These are phyloP conservation scores for Eilema sororculum DNA, from an alignment of 2,888 invertebrate species.

Conservation along the genomic window DNA sequence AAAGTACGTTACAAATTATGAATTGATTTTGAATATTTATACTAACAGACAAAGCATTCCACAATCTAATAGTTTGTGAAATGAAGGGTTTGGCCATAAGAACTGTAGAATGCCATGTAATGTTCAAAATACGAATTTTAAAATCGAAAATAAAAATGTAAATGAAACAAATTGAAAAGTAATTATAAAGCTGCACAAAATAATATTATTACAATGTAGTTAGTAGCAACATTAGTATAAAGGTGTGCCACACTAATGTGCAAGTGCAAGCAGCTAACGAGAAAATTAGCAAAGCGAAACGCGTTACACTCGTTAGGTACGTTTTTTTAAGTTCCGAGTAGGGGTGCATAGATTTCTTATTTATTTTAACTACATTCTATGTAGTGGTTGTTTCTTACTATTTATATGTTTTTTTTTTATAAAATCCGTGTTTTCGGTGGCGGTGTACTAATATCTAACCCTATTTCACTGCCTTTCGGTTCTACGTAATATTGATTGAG, in stretches of 20 bases:
- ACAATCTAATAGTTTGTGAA: too few relatives aligned
- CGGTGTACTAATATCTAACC: neutral
- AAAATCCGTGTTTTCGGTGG: too few relatives aligned
- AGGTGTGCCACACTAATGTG: slow-evolving; percentile 26
- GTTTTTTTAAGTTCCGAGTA: slow-evolving; percentile 23
- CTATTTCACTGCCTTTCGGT: neutral
- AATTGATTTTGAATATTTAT: too few relatives aligned
- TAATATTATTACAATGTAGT: slow-evolving; percentile 27
- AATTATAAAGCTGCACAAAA: slow-evolving; percentile 6
- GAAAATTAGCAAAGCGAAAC: slow-evolving; percentile 34
- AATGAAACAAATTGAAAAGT: neutral
- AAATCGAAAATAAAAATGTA: neutral
- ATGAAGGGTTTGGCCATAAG: too few relatives aligned
- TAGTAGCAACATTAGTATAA: slow-evolving; percentile 33
- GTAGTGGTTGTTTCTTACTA: neutral
- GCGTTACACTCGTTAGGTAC: slow-evolving; percentile 24
- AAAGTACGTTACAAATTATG: too few relatives aligned
- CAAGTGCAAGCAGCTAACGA: slow-evolving; percentile 32
- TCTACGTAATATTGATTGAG: neutral
- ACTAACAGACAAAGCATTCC: too few relatives aligned
- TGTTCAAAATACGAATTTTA: neutral
- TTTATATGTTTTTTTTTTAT: too few relatives aligned
- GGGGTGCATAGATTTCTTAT: slow-evolving; percentile 4
- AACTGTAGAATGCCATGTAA: neutral
- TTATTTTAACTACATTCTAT: slow-evolving; percentile 12